Evolutionary conservation across 2,797 vertebrate genomes (phyloP).

Genomic region (Acanthis flammea): DNA sequence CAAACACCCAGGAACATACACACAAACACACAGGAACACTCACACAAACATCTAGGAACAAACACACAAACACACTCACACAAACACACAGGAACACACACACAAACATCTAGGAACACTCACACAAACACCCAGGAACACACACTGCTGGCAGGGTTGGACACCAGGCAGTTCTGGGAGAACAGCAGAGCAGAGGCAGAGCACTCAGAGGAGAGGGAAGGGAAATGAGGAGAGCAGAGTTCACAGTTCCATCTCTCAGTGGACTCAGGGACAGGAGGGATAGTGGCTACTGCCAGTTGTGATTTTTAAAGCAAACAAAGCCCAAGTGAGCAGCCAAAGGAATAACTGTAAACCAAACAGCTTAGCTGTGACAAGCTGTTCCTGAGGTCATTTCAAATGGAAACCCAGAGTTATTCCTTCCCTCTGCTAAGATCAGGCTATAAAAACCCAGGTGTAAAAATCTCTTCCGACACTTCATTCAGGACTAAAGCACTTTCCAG

Average conservation of each 20-base stretch:
- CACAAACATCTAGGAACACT: no score
- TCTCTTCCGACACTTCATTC: background rate
- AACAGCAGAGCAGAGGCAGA: background rate
- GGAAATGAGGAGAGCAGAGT: background rate
- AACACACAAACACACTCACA: no score
- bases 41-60: background rate
- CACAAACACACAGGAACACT: background rate
- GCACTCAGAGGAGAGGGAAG: background rate
- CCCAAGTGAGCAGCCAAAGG: background rate
- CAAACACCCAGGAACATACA: no score
- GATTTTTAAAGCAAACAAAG: background rate
- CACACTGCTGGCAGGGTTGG: background rate
- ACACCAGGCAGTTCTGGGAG: accelerated
- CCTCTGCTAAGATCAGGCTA: background rate
- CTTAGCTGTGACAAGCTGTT: background rate
- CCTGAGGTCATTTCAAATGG: background rate
- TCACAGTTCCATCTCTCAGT: background rate
- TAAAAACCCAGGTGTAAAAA: conserved; percentile 32
- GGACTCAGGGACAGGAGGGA: background rate
- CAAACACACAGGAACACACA: background rate
- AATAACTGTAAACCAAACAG: background rate
- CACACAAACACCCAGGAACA: background rate
- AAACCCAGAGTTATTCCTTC: background rate
- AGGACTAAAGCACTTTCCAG: conserved; percentile 14
- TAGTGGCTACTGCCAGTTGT: accelerated